Conservation (phyloP, 2,888 invertebrate genomes). For the Oscheius sp. region DNA sequence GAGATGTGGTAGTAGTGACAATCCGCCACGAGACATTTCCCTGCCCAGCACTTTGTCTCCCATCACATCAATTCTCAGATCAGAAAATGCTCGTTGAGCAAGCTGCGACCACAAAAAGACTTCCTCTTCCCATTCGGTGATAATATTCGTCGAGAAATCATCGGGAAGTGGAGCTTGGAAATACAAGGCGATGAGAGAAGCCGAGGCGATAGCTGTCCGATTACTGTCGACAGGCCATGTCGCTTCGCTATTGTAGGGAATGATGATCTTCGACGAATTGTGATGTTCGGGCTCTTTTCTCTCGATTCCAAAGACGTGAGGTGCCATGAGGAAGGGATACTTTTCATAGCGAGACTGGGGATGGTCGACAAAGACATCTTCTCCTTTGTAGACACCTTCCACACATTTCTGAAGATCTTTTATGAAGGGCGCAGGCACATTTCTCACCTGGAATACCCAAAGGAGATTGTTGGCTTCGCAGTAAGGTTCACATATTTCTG, state of each 20-base stretch:
- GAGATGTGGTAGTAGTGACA: constrained; percentile 41
- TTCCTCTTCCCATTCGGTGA: constrained; percentile 41
- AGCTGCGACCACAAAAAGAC: constrained; percentile 38
- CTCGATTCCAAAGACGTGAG: constrained; percentile 38
- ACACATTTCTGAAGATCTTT: constrained; percentile 30
- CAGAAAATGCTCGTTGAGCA: constrained; percentile 6
- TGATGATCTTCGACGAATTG: constrained; percentile 1
- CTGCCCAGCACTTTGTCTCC: constrained; percentile 46
- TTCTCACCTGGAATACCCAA: constrained; percentile 25
- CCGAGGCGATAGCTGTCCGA: constrained; percentile 23
- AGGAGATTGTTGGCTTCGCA: constrained; percentile 38
- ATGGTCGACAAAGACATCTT: constrained; percentile 44
- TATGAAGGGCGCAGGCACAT: neutral
- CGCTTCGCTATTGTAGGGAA: constrained; percentile 21
- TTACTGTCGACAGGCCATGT: constrained; percentile 36
- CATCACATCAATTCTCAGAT: constrained; percentile 38
- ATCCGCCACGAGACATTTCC: constrained; percentile 44
- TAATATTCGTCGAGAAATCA: constrained; percentile 35
- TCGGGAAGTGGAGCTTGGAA: constrained; percentile 40
- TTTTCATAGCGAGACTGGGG: constrained; percentile 36
- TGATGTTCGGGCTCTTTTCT: neutral
- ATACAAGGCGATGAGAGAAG: constrained; percentile 26
- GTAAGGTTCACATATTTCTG: constrained; percentile 29
- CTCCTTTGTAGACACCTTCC: constrained; percentile 34
- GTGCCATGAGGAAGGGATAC: constrained; percentile 38